Evolutionary conservation across 2,113 vertebrate genomes (phyloP).

Genomic region (Eurystomus gularis): DNA sequence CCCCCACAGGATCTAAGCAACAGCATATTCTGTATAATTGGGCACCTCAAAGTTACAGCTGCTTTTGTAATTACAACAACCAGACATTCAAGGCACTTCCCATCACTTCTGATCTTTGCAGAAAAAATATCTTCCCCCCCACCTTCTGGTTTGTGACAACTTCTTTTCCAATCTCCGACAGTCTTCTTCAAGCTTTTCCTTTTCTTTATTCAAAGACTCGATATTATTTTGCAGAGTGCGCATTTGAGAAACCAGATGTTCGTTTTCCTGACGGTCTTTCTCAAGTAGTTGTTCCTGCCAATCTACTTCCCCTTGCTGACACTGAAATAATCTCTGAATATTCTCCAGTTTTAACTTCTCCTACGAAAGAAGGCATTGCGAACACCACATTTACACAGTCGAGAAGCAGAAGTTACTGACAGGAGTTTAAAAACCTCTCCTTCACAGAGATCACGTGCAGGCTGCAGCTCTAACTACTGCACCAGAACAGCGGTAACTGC

Average conservation of each 20-base stretch:
- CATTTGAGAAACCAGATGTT: conserved; percentile 61
- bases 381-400: fast-evolving
- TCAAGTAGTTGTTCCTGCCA: conserved; percentile 74
- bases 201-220: conserved; percentile 64
- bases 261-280: conserved; percentile 56
- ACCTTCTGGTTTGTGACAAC: conserved; percentile 76
- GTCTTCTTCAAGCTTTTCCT: conserved; percentile 71
- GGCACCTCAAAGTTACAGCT: not conserved
- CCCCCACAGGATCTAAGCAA: not conserved
- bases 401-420: not conserved
- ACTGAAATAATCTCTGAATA: conserved; percentile 67
- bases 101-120: not conserved
- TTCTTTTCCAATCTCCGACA: conserved; percentile 74
- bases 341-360: conserved; percentile 76
- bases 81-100: not conserved
- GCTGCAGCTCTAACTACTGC: not conserved
- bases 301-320: conserved; percentile 72
- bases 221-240: conserved; percentile 49
- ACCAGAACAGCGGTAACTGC: not conserved
- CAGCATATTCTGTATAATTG: fast-evolving
- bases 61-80: not conserved
- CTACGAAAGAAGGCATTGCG: conserved; percentile 36
- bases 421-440: not conserved
- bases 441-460: not conserved
- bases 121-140: not conserved